These are phyloP conservation scores for Myotis yumanensis DNA, from an alignment of 2,113 vertebrate genomes.

Conservation along the genomic window DNA sequence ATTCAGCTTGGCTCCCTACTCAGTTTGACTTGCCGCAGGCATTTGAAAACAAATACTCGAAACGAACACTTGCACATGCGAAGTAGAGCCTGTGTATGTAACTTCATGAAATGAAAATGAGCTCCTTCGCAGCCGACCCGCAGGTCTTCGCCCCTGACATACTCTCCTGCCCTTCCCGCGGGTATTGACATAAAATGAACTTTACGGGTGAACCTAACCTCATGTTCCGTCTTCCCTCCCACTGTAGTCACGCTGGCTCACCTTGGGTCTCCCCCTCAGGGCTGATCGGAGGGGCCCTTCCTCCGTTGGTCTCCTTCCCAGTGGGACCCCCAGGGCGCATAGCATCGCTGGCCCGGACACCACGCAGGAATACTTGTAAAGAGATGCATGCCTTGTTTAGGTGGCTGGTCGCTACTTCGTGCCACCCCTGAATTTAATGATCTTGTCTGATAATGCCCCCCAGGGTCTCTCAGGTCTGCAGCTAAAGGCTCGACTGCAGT, in stretches of 20 bases:
- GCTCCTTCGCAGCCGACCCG: not conserved
- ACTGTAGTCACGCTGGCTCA: not conserved
- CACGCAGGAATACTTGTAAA: not conserved
- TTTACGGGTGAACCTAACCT: not conserved
- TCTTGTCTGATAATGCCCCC: not conserved
- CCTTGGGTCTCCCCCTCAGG: not conserved
- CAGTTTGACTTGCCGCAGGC: not conserved
- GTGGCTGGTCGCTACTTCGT: not conserved
- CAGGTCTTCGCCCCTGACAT: not conserved
- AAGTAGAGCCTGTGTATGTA: not conserved
- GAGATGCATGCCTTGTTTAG: not conserved
- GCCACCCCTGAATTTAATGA: not conserved
- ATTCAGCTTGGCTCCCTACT: not conserved
- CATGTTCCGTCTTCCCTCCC: not conserved
- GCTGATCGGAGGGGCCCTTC: not conserved
- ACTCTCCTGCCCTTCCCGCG: not conserved
- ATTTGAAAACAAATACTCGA: not conserved
- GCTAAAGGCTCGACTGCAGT: accelerated
- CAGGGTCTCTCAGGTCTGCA: not conserved
- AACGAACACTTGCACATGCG: not conserved
- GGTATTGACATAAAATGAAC: not conserved
- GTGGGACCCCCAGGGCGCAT: accelerated
- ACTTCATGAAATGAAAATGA: not conserved
- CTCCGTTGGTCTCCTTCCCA: accelerated
- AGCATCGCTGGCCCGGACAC: no score